Percentiles rank a stretch among this genome's conserved stretches.
phyloP scores from a whole-genome alignment of 2,113 vertebrate genomes.

The Phalacrocorax pelagicus region DNA sequence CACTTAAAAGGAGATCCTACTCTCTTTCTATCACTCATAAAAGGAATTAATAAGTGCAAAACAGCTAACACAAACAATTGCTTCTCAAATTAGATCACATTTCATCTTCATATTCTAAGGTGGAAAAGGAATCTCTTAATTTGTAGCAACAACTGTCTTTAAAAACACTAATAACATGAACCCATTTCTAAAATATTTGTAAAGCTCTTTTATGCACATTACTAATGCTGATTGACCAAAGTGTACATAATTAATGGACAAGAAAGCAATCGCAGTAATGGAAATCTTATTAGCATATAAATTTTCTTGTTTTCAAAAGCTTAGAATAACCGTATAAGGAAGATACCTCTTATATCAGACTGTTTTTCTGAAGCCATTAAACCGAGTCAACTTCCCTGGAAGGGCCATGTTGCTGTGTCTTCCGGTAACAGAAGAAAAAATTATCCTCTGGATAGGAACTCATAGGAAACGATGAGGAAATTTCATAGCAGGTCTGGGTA shows the following conservation, averaged over 20 bases:
- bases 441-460: not conserved
- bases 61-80: constrained; percentile 46
- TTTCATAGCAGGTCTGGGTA: not conserved
- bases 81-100: constrained; percentile 58
- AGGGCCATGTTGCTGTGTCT: not conserved
- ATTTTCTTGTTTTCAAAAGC: constrained; percentile 17
- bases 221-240: constrained; percentile 45
- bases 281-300: constrained; percentile 28
- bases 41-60: constrained; percentile 55
- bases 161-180: constrained; percentile 17
- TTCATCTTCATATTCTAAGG: constrained; percentile 46
- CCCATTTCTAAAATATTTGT: constrained; percentile 40
- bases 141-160: constrained; percentile 8
- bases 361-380: not conserved
- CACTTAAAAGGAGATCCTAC: constrained; percentile 34
- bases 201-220: constrained; percentile 7
- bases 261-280: constrained; percentile 26
- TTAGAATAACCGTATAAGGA: not conserved
- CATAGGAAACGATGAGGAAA: not conserved
- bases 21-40: constrained; percentile 25
- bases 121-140: constrained; percentile 44
- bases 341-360: not conserved
- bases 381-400: not conserved
- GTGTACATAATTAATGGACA: constrained; percentile 26
- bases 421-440: not conserved